Conservation (phyloP, 2,113 vertebrate species). For the Prionailurus bengalensis region DNA sequence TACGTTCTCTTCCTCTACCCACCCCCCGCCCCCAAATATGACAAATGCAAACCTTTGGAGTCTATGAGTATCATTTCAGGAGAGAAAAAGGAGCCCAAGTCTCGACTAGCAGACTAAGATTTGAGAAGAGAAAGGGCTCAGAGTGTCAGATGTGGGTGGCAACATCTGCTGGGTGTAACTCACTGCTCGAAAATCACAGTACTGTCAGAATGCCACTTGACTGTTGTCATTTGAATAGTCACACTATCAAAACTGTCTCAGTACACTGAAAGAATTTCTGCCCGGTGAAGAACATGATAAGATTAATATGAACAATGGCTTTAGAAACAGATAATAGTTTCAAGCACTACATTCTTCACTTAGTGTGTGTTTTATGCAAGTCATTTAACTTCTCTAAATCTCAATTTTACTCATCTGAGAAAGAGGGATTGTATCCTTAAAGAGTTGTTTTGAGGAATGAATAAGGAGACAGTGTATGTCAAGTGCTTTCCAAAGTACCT, state of each 20-base stretch:
- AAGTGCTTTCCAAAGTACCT: neutral
- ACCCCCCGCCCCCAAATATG: neutral
- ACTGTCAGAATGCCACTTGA: neutral
- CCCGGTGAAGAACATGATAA: neutral
- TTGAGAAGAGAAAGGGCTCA: neutral
- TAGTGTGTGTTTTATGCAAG: neutral
- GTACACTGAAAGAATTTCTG: neutral
- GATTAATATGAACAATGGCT: neutral
- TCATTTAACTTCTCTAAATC: constrained; percentile 22
- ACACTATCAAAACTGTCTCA: neutral
- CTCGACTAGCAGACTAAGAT: neutral
- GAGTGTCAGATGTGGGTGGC: neutral
- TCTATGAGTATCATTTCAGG: neutral
- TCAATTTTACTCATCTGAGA: neutral
- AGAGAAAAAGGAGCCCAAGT: neutral
- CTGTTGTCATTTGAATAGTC: neutral
- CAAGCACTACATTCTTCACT: neutral
- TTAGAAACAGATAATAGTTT: neutral
- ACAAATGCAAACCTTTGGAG: constrained; percentile 22
- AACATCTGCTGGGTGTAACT: neutral
- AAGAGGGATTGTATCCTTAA: neutral
- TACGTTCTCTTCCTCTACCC: neutral
- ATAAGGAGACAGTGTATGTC: neutral
- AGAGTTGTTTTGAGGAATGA: constrained; percentile 3
- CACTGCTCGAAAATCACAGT: neutral